Conservation (phyloP, 53 echinoderm and acorn worm species). For the Actinopyga echinites region DNA sequence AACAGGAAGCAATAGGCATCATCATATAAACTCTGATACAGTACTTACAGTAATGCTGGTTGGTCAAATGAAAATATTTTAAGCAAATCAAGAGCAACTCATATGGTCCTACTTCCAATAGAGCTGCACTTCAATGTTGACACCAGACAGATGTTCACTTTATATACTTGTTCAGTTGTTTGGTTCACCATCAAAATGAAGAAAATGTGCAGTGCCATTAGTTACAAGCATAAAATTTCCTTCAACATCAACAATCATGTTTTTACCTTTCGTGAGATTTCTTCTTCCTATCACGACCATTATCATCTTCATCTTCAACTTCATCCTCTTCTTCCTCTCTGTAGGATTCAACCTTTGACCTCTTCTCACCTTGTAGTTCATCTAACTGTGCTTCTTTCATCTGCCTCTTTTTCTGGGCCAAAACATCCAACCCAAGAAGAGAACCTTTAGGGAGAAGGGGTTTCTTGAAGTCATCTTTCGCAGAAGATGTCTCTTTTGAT, state of each 20-base stretch:
- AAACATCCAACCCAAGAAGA: constrained; percentile 75
- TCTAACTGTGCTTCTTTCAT: constrained; percentile 63
- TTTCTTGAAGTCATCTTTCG: constrained; percentile 58
- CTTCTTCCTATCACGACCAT: constrained; percentile 37
- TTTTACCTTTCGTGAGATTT: constrained; percentile 57
- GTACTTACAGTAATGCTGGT: too few relatives aligned
- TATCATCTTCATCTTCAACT: constrained; percentile 58
- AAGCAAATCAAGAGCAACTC: too few relatives aligned
- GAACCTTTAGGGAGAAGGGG: constrained; percentile 52
- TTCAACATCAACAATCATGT: neutral
- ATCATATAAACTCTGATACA: too few relatives aligned
- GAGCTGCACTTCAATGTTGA: too few relatives aligned
- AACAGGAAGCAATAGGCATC: too few relatives aligned
- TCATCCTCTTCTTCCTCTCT: constrained; percentile 77
- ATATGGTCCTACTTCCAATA: too few relatives aligned
- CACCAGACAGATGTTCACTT: too few relatives aligned
- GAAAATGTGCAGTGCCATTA: too few relatives aligned
- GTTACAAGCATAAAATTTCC: too few relatives aligned
- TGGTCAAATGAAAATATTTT: too few relatives aligned
- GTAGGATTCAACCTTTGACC: constrained; percentile 78
- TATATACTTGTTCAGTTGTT: too few relatives aligned
- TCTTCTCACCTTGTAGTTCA: constrained; percentile 67
- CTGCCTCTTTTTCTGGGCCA: constrained; percentile 81
- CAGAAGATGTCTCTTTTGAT: constrained; percentile 13
- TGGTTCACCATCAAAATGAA: too few relatives aligned